Conservation (phyloP, 2,797 vertebrate genomes). For the Semotilus atromaculatus region DNA sequence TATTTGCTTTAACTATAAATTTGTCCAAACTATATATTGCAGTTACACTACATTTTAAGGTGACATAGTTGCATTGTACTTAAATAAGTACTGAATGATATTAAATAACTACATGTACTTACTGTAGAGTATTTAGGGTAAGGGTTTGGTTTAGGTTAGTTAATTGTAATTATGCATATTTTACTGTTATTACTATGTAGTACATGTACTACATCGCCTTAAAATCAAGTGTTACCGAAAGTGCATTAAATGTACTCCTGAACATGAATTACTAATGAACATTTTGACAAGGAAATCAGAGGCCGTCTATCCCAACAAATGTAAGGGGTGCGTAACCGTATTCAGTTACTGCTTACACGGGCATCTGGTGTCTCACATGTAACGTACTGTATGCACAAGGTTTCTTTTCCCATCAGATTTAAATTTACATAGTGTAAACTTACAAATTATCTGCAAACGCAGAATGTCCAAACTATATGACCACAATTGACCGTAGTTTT, state of each 20-base stretch:
- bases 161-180: neutral
- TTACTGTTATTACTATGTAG: neutral
- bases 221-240: neutral
- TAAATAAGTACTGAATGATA: neutral
- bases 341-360: conserved; percentile 28
- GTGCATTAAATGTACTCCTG: neutral
- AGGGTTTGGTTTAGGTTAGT: neutral
- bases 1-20: too few relatives aligned
- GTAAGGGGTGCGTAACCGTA: neutral
- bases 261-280: neutral
- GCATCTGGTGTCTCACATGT: neutral
- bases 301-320: too few relatives aligned
- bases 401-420: neutral
- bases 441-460: neutral
- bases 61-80: neutral
- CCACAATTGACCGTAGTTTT: neutral
- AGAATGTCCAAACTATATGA: neutral
- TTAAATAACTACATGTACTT: neutral
- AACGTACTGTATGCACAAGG: neutral
- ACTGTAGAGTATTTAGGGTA: too few relatives aligned
- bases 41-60: neutral
- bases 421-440: neutral
- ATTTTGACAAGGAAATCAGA: neutral
- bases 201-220: neutral
- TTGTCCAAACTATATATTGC: neutral